Conservation (phyloP, 1,140 invertebrate species). For the Branchinecta lindahli region DNA sequence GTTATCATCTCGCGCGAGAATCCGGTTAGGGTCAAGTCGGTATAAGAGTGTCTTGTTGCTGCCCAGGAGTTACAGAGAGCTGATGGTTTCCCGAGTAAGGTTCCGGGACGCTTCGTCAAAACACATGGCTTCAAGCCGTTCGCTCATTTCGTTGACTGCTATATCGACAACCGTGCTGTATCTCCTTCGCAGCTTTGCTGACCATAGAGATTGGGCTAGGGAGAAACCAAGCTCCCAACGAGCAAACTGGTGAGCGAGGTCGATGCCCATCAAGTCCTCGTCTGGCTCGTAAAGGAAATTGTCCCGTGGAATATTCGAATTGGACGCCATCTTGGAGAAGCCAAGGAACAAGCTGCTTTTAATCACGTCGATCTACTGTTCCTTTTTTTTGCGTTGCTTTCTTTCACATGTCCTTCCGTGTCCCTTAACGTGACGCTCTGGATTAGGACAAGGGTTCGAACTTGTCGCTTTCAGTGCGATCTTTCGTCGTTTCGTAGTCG, state of each 20-base stretch:
- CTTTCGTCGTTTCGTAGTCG: background rate
- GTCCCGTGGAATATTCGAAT: background rate
- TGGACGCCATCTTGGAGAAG: background rate
- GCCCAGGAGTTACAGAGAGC: background rate
- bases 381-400: background rate
- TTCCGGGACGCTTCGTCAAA: background rate
- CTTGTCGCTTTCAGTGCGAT: background rate
- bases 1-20: background rate
- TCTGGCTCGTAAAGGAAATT: background rate
- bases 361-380: background rate
- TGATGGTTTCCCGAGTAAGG: background rate
- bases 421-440: background rate
- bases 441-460: background rate
- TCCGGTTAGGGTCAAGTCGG: background rate
- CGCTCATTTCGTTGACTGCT: background rate
- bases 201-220: background rate
- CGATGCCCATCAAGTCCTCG: background rate
- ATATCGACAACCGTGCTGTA: background rate
- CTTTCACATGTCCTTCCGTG: background rate
- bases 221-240: background rate
- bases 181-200: background rate
- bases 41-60: background rate
- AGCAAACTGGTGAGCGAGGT: background rate
- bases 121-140: background rate
- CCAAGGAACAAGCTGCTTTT: background rate